phyloP scores from a whole-genome alignment of 2,113 vertebrate genomes.

The Oxyruncus cristatus region DNA sequence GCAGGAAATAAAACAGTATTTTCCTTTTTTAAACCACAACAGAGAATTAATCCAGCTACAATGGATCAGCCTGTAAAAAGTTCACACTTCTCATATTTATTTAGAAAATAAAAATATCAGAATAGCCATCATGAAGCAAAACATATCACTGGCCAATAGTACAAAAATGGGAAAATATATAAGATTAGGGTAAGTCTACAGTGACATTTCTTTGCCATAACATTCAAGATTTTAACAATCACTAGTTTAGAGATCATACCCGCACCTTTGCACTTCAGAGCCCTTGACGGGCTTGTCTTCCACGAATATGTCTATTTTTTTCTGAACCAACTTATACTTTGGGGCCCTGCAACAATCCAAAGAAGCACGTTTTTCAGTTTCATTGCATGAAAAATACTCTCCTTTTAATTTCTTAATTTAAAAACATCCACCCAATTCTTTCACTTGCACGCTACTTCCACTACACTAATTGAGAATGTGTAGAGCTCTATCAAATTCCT shows the following conservation, averaged over 20 bases:
- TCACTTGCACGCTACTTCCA: background rate
- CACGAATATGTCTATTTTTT: background rate
- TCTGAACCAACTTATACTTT: background rate
- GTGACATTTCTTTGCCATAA: background rate
- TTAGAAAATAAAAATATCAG: background rate
- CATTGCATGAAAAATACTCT: background rate
- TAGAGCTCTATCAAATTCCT: background rate
- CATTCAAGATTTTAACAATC: background rate
- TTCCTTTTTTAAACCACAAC: background rate
- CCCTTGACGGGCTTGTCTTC: background rate
- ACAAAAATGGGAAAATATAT: background rate
- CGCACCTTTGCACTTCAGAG: background rate
- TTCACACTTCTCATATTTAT: background rate
- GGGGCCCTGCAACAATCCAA: background rate
- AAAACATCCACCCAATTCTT: background rate
- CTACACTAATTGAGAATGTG: background rate
- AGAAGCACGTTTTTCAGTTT: background rate
- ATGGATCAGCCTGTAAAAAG: background rate
- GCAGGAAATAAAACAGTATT: background rate
- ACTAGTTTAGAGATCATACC: background rate
- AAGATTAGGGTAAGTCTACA: background rate
- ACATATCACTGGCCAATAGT: background rate
- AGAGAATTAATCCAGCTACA: background rate
- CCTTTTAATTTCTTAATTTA: background rate
- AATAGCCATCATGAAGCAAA: background rate